These are phyloP conservation scores for Chrysolina oricalcia DNA, from an alignment of 2,888 invertebrate genomes.

Conservation along the genomic window DNA sequence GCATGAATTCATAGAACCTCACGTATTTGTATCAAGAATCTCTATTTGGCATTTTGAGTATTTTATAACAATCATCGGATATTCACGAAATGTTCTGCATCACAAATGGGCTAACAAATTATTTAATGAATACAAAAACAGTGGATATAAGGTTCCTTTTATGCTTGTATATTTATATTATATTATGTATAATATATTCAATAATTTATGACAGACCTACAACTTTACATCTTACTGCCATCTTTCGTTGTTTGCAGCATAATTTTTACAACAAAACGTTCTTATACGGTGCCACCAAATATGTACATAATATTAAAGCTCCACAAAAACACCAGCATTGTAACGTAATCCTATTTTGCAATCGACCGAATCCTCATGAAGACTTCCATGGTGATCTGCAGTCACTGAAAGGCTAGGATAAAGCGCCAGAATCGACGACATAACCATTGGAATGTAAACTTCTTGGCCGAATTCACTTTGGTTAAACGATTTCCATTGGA, in stretches of 20 bases:
- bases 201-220: background rate
- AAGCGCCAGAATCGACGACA: constrained; percentile 2
- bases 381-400: background rate
- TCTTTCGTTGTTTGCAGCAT: constrained; percentile 36
- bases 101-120: constrained; percentile 18
- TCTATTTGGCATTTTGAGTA: constrained; percentile 22
- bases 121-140: constrained; percentile 14
- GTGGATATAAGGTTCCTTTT: constrained; percentile 19
- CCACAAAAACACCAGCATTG: constrained; percentile 47
- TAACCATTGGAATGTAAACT: background rate
- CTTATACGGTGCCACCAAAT: constrained; percentile 48
- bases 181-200: constrained; percentile 5
- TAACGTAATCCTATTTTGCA: constrained; percentile 16
- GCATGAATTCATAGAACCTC: background rate
- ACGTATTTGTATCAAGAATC: background rate
- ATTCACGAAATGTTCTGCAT: constrained; percentile 14
- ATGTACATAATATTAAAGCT: constrained; percentile 50
- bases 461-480: constrained; percentile 8
- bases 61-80: constrained; percentile 6
- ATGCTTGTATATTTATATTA: constrained; percentile 1
- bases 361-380: background rate
- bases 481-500: background rate
- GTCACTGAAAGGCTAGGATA: constrained; percentile 9
- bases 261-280: constrained; percentile 48
- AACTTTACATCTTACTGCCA: constrained; percentile 27